Base-by-base conservation (phyloP, 2,888 invertebrate species). In the Dusona sp. region DNA sequence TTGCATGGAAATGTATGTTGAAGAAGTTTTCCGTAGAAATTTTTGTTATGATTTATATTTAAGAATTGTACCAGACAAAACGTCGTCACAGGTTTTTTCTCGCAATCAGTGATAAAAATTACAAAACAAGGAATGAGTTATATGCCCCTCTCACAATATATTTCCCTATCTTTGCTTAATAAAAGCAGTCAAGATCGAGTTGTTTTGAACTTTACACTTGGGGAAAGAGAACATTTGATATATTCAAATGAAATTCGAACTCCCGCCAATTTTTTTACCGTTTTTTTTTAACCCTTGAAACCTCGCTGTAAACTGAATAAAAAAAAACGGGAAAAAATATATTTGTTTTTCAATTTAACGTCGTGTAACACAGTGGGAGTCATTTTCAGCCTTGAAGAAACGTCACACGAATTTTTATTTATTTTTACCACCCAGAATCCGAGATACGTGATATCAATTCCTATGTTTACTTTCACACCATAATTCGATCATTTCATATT, bases 71-170 rank as follows among this genome's bases (percentile, higher is more conserved):
- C 48, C 33, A 33, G 72, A 51, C 72, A 1, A 9, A 51, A 72
- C 48, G 33, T n/a, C n/a, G n/a, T 8, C 45, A 29, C 72, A 22
- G n/a, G n/a, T 73, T 29, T 73, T 33, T 73, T 67, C 6, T 72
- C 11, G 29, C 9, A 29, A 51, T 29, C 13, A 36, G 6, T n/a
- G 36, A 33, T 73, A 54, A 73, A 33, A 45, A 29, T 70, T 19
- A 29, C 29, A 29, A 70, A 70, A 70, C 45, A 70, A 70, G 19
- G 45, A 65, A 42, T 13, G 13, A 25, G 22, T 70, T 4, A 16
- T 6, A 16, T 13, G 25, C 13, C 25, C 45, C 25, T 25, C 25
- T 29, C 25, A 70, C 45, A 16, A 19, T 19, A 11, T n/a, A 7
- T 45, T 68, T 22, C 22, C 25, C 9, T 7, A 38, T 29, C 42